phyloP scores from a whole-genome alignment of 2,888 invertebrate species.

The Steinernema hermaphroditum region DNA sequence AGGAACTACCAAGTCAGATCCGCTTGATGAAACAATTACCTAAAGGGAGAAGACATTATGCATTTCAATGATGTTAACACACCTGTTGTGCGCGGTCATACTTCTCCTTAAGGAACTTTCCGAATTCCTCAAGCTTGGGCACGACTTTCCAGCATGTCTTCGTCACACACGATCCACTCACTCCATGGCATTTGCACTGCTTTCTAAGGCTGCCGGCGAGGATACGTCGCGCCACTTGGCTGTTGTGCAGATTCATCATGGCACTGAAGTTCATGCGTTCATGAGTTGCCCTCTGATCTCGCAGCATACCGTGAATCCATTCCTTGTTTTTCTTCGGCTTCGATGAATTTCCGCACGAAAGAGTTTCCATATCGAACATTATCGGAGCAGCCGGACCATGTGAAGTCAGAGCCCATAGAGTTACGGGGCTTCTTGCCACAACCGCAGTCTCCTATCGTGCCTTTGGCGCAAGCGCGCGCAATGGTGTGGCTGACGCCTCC shows the following conservation, averaged over 20 bases:
- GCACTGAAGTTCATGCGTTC: neutral
- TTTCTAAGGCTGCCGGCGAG: conserved; percentile 65
- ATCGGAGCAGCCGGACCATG: conserved; percentile 67
- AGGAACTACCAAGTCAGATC: neutral
- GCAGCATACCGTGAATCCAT: conserved; percentile 34
- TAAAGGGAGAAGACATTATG: neutral
- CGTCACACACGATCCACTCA: conserved; percentile 91
- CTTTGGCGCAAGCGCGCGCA: conserved; percentile 83
- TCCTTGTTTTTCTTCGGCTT: conserved; percentile 60
- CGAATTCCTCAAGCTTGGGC: conserved; percentile 82
- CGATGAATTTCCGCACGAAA: conserved; percentile 67
- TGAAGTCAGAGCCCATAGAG: conserved; percentile 48
- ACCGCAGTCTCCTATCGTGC: conserved; percentile 65
- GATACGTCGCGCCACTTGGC: conserved; percentile 91
- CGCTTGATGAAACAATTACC: conserved; percentile 9
- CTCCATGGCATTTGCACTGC: conserved; percentile 95
- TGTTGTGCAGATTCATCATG: conserved; percentile 91
- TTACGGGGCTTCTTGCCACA: conserved; percentile 43
- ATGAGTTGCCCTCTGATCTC: too few species aligned
- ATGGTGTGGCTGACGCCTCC: conserved; percentile 89
- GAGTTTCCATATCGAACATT: conserved; percentile 65
- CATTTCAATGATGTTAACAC: neutral
- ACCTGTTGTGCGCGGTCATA: conserved; percentile 69
- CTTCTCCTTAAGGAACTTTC: conserved; percentile 80
- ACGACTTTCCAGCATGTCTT: conserved; percentile 95